Conservation (phyloP, 1,140 invertebrate species). For the Drosophila bifasciata region DNA sequence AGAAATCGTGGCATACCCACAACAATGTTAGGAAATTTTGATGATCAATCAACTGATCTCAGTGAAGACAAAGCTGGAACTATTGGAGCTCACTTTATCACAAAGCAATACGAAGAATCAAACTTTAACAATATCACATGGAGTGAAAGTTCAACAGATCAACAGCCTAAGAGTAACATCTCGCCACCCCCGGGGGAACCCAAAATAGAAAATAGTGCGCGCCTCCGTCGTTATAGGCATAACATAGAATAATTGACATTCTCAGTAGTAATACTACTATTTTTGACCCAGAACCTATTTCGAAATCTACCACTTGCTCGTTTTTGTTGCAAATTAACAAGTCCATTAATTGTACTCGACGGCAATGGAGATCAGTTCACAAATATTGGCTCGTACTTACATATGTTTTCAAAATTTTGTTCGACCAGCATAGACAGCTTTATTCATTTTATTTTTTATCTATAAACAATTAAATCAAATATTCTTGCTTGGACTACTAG, state of each 20-base stretch:
- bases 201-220: slow-evolving; percentile 81
- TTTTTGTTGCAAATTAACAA: no score
- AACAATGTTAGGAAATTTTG: slow-evolving; percentile 56
- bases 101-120: slow-evolving; percentile 23
- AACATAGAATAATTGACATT: slow-evolving; percentile 75
- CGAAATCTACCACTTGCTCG: slow-evolving; percentile 1
- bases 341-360: no score
- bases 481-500: no score
- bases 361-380: no score
- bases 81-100: slow-evolving; percentile 1
- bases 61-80: slow-evolving; percentile 46
- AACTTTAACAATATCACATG: slow-evolving; percentile 26
- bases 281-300: slow-evolving; percentile 1
- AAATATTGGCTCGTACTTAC: no score
- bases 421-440: no score
- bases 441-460: no score
- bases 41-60: slow-evolving; percentile 67
- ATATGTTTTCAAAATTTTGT: no score
- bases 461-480: no score
- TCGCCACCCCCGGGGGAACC: slow-evolving; percentile 80
- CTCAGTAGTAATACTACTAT: neutral
- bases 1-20: slow-evolving; percentile 67
- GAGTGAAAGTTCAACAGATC: slow-evolving; percentile 38
- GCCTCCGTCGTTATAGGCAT: slow-evolving; percentile 79
- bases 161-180: slow-evolving; percentile 60